A percentile compares a stretch with the other conserved stretches of the same genome.
Evolutionary conservation across 2,113 vertebrate species (phyloP).

Genomic region (Colius striatus): DNA sequence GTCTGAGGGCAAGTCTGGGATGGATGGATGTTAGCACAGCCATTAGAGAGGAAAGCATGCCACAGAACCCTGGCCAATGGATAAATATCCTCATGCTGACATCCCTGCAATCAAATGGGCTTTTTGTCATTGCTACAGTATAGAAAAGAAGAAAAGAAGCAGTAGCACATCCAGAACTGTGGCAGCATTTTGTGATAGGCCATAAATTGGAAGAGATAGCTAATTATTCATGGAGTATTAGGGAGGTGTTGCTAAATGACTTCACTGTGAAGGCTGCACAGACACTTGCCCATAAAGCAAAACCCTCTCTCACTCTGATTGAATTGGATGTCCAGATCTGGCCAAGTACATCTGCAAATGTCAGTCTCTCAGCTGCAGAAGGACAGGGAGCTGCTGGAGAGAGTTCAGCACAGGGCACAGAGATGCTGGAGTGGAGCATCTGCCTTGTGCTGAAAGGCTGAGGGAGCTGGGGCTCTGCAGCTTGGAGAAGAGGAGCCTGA

Average conservation of each 20-base stretch:
- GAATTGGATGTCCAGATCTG: not conserved
- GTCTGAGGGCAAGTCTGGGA: slow-evolving; percentile 24
- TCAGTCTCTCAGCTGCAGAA: not conserved
- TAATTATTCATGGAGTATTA: slow-evolving; percentile 27
- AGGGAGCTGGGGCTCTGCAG: too few species aligned
- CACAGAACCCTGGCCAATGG: not conserved
- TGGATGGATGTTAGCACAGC: not conserved
- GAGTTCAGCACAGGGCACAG: too few species aligned
- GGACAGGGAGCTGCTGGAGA: too few species aligned
- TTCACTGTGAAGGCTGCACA: not conserved
- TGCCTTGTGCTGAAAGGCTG: too few species aligned
- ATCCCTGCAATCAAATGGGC: not conserved
- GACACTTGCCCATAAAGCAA: not conserved
- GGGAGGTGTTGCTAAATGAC: not conserved
- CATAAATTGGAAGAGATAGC: slow-evolving; percentile 29
- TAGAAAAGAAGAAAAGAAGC: not conserved
- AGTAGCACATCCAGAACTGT: not conserved
- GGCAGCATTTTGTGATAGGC: slow-evolving; percentile 9
- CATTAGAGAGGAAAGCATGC: slow-evolving; percentile 1
- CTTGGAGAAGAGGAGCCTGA: too few species aligned
- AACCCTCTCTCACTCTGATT: not conserved
- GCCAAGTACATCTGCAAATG: not conserved
- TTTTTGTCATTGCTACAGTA: slow-evolving; percentile 9
- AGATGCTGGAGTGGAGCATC: too few species aligned
- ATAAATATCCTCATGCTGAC: not conserved